Evolutionary conservation across 2,888 invertebrate genomes (phyloP), one percentile per base, ranked within the genome.

Genomic region (Eristalis tenax): DNA sequence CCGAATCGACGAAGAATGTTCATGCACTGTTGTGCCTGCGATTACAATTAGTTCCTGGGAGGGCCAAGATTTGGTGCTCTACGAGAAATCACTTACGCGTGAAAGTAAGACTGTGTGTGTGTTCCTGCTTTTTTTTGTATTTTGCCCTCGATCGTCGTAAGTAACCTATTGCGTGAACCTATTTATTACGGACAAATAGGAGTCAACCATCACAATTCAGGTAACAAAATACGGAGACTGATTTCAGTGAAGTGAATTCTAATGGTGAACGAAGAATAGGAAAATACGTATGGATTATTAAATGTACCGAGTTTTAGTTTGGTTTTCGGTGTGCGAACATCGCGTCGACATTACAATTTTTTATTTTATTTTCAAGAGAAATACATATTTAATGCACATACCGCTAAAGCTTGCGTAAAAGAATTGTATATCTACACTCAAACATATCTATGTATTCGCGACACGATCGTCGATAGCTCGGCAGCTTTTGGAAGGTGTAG

Each of bases 341-440:
- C 35, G 68, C 68, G 68, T 75, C 69, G 23, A 75, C 15, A 32
- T 32, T 35, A 50, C 18, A 50, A n/a, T 50, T 23, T 10, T 56
- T 22, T 50, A 15, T 32, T 80, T 69, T 74, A 64, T 61, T 64
- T 69, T 73, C 56, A 15, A 28, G 71, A 68, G 70, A 75, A 80
- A 76, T 74, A 78, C 73, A 73, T 70, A 73, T 77, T 81, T 56
- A 73, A 77, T 86, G 82, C 85, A 82, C 63, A 78, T 73, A 81
- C 76, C 57, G 64, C 77, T 64, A 73, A 81, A 86, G 77, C 82
- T 86, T 74, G 28, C 61, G 38, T 57, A 73, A 26, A 81, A 70
- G 4, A 28, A 69, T 71, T 38, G 68, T 77, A 69, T 80, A 57
- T 56, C 11, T 32, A 35, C 35, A 22, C 13, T 11, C 22, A 22